Conservation (phyloP, 2,888 invertebrate species). For the Stenotaenia linearis region DNA sequence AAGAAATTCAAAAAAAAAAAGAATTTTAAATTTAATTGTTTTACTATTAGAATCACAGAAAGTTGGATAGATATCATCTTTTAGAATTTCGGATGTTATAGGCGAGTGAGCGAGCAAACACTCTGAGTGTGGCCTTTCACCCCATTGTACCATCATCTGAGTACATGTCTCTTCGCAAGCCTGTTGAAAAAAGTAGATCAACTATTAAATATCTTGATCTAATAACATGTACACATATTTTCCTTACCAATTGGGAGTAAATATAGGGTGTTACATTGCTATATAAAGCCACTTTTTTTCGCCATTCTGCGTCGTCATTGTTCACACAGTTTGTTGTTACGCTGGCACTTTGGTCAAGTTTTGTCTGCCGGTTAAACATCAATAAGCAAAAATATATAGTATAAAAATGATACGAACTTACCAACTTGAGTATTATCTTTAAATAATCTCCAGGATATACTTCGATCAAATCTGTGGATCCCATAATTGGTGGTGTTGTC, state of each 20-base stretch:
- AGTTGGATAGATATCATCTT: not conserved
- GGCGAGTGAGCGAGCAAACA: not conserved
- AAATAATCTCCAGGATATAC: constrained; percentile 29
- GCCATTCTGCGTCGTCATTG: not conserved
- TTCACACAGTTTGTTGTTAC: not conserved
- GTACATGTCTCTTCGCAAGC: not conserved
- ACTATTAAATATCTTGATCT: not conserved
- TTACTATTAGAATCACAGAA: not conserved
- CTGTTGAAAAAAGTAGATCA: not conserved
- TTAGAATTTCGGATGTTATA: not conserved
- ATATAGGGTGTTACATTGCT: not conserved
- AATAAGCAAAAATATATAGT: not conserved
- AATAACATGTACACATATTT: not conserved
- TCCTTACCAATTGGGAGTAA: not conserved
- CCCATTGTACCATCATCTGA: not conserved
- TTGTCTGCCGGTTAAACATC: not conserved
- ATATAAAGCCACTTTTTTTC: not conserved
- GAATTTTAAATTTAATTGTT: not conserved
- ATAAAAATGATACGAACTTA: not conserved
- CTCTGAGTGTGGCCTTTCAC: not conserved
- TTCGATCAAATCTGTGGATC: constrained; percentile 10
- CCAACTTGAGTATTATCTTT: not conserved
- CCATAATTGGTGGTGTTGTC: not conserved
- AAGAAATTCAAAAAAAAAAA: not conserved
- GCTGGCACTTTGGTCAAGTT: not conserved